Evolutionary conservation across 2,113 vertebrate genomes (phyloP).

Genomic region (Corvus hawaiiensis): DNA sequence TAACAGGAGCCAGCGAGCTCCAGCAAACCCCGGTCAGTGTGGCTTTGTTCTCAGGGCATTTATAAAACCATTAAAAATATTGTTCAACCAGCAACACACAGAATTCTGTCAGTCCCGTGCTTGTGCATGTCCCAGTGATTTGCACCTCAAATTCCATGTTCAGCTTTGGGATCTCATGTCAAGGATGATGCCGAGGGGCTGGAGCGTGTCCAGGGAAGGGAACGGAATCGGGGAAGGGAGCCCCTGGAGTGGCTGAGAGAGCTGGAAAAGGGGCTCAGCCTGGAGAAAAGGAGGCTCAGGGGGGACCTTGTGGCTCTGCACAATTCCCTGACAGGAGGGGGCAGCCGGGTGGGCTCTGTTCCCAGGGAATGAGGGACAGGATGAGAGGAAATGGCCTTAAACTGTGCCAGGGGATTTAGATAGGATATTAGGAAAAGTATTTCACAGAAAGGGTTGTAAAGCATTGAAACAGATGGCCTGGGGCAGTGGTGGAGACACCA

Average conservation of each 20-base stretch:
- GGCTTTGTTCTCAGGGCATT: background rate
- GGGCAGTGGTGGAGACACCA: no score
- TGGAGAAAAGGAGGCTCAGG: background rate
- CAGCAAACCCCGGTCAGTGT: background rate
- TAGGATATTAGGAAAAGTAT: background rate
- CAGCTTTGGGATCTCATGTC: background rate
- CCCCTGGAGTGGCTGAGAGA: accelerated
- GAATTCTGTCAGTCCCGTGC: background rate
- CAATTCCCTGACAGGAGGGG: background rate
- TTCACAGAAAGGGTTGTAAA: background rate
- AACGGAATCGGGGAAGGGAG: background rate
- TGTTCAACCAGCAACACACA: background rate
- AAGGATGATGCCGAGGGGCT: no score
- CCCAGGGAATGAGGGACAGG: background rate
- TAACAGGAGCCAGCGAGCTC: background rate
- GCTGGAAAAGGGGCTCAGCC: background rate
- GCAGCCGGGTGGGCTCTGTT: background rate
- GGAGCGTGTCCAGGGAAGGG: accelerated
- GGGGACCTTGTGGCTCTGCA: background rate
- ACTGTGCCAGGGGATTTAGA: accelerated
- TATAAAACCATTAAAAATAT: background rate
- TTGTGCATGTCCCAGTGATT: background rate
- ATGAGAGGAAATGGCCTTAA: accelerated
- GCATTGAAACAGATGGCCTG: background rate
- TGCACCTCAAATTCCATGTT: background rate